These are phyloP conservation scores for Caenorhabditis sinica DNA, from an alignment of 2,888 invertebrate genomes.

Conservation along the genomic window DNA sequence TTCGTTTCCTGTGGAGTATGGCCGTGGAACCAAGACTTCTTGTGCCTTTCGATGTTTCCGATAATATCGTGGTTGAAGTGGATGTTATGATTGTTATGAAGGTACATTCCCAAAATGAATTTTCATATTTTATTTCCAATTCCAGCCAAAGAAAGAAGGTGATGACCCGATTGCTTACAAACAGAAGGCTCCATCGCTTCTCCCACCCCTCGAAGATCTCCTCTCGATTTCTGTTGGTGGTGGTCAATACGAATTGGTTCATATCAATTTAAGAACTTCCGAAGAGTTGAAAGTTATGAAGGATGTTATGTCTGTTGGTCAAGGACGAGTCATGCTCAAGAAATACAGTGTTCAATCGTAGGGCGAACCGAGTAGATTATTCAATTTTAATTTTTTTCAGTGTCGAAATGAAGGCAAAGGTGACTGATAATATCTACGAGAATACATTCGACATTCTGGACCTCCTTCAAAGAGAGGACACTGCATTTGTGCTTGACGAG, in stretches of 20 bases:
- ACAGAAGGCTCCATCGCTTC: slow-evolving; percentile 66
- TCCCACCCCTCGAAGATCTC: slow-evolving; percentile 73
- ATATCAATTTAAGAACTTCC: slow-evolving; percentile 60
- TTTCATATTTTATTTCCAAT: too few relatives aligned
- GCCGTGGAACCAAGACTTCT: slow-evolving; percentile 94
- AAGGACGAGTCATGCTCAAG: slow-evolving; percentile 53
- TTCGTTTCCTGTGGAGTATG: slow-evolving; percentile 95
- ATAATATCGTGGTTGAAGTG: slow-evolving; percentile 54
- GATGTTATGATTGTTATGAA: slow-evolving; percentile 59
- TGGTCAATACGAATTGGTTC: slow-evolving; percentile 66
- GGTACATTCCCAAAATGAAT: too few relatives aligned
- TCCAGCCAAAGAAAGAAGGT: slow-evolving; percentile 25
- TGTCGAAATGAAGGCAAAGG: slow-evolving; percentile 7
- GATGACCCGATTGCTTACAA: slow-evolving; percentile 26
- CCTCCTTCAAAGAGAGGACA: slow-evolving; percentile 18
- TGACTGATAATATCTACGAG: background rate
- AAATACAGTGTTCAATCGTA: slow-evolving; percentile 33
- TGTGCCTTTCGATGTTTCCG: slow-evolving; percentile 91
- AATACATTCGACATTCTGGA: background rate
- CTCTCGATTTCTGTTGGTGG: slow-evolving; percentile 63
- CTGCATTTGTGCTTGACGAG: slow-evolving; percentile 25
- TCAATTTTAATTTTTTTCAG: too few relatives aligned
- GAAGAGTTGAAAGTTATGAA: slow-evolving; percentile 63
- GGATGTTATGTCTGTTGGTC: slow-evolving; percentile 57
- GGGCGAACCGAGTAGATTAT: background rate